phyloP scores from a whole-genome alignment of 2,797 vertebrate genomes.

The Loris lydekkerianus region DNA sequence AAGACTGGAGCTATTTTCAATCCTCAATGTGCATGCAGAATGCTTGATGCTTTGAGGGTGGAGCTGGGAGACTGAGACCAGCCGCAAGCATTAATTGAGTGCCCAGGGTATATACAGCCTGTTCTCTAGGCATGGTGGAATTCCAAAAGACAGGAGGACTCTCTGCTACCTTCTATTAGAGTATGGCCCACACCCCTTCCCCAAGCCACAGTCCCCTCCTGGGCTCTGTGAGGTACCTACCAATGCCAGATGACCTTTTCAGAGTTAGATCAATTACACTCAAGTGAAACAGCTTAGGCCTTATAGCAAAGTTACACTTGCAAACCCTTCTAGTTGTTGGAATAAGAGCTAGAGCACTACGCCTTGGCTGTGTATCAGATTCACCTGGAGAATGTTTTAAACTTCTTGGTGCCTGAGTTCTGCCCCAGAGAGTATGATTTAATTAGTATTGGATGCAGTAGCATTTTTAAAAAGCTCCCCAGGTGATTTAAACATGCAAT shows the following conservation, averaged over 20 bases:
- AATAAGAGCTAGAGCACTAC: rapidly evolving
- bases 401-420: neutral
- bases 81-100: neutral
- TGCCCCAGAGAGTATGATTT: neutral
- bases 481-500: neutral
- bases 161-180: neutral
- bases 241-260: slow-evolving; percentile 72
- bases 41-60: neutral
- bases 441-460: neutral
- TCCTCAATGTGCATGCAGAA: neutral
- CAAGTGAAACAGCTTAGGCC: slow-evolving; percentile 18
- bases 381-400: neutral
- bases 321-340: neutral
- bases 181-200: neutral
- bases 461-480: neutral
- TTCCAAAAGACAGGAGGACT: neutral
- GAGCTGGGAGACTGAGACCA: neutral
- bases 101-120: neutral
- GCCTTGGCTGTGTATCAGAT: neutral
- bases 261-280: slow-evolving; percentile 56
- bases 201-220: neutral
- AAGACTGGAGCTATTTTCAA: slow-evolving; percentile 60
- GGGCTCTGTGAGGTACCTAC: neutral
- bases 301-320: neutral
- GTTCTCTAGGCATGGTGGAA: neutral